Percentiles rank a stretch among this genome's conserved stretches.
These are phyloP conservation scores for Oreochromis mossambicus DNA, from an alignment of 2,797 vertebrate species.

Conservation along the genomic window DNA sequence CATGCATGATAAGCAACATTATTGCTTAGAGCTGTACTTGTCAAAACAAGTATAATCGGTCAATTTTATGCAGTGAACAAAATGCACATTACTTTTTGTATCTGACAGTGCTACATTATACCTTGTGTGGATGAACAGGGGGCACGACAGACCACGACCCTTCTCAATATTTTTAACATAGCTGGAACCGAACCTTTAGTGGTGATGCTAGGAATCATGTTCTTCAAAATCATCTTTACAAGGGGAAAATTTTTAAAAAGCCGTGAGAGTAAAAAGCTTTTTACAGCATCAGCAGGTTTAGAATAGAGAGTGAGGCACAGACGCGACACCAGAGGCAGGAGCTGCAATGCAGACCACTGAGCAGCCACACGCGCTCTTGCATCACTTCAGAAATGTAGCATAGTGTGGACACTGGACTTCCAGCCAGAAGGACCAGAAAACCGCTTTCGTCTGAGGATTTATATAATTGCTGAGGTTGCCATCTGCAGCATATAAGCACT, in stretches of 20 bases:
- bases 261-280: not conserved
- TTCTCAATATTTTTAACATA: not conserved
- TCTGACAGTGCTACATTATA: not conserved
- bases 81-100: not conserved
- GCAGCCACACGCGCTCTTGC: conserved; percentile 31
- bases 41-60: not conserved
- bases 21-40: not conserved
- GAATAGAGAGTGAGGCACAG: not conserved
- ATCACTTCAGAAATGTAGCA: conserved; percentile 40
- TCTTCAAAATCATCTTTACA: not conserved
- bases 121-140: not conserved
- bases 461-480: not conserved
- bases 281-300: conserved; percentile 42
- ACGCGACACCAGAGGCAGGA: conserved; percentile 42
- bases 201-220: not conserved
- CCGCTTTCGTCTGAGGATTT: not conserved
- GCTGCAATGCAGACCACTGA: conserved; percentile 70
- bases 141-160: not conserved
- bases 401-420: conserved; percentile 8
- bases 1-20: not conserved
- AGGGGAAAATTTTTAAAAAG: not conserved
- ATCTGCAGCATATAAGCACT: not conserved
- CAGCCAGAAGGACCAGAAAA: not conserved
- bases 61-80: not conserved
- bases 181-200: not conserved